Conservation (phyloP, 1,140 invertebrate genomes). For the Diabrotica undecimpunctata region DNA sequence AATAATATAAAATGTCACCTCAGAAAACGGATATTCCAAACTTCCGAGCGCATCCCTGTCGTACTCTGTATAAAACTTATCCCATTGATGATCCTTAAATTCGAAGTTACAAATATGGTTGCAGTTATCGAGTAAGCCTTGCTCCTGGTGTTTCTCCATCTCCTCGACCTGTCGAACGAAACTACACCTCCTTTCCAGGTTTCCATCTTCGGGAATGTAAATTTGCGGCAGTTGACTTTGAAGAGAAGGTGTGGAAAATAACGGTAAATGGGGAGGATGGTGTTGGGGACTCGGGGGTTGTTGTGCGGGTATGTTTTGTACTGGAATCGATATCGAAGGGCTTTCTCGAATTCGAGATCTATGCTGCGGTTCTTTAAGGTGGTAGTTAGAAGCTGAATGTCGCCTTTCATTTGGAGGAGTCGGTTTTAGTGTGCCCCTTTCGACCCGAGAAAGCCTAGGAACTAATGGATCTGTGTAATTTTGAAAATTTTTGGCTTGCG, state of each 20-base stretch:
- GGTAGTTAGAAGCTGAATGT: constrained; percentile 44
- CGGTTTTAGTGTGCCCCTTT: constrained; percentile 40
- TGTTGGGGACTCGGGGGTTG: constrained; percentile 30
- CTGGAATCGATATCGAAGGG: constrained; percentile 45
- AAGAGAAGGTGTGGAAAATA: constrained; percentile 24
- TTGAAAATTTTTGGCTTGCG: constrained; percentile 54
- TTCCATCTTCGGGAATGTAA: constrained; percentile 37
- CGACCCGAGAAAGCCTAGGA: constrained; percentile 42
- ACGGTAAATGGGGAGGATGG: constrained; percentile 22
- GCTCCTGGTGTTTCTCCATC: constrained; percentile 39
- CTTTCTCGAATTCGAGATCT: constrained; percentile 42
- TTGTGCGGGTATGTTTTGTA: constrained; percentile 40
- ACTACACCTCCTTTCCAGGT: constrained; percentile 44
- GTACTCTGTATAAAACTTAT: constrained; percentile 40
- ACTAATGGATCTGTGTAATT: constrained; percentile 46
- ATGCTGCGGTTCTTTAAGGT: constrained; percentile 41
- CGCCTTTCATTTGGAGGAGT: constrained; percentile 35
- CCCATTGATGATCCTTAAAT: constrained; percentile 44
- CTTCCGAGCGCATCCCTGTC: constrained; percentile 42
- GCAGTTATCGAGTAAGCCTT: constrained; percentile 41
- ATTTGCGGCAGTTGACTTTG: constrained; percentile 45
- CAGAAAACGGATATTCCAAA: constrained; percentile 47
- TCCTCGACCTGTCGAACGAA: constrained; percentile 46
- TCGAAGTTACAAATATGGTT: constrained; percentile 47
- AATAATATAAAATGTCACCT: constrained; percentile 33